Evolutionary conservation across 1,140 invertebrate species (phyloP), one percentile per base, ranked within the genome.

Genomic region (Armadillidium nasatum): DNA sequence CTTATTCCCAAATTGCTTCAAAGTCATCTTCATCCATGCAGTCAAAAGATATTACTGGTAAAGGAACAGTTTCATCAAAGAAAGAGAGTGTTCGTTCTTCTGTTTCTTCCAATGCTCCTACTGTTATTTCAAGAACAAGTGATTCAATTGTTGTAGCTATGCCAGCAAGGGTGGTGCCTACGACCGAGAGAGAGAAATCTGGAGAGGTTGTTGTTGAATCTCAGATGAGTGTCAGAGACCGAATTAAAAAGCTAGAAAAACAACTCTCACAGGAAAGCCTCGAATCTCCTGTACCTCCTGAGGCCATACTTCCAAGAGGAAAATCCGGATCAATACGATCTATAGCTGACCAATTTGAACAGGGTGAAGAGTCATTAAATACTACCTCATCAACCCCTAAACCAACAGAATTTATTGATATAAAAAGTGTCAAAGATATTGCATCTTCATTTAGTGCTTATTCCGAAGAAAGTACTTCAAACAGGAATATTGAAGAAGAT

Each of bases 191-290:
- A 44, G 80, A 77, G 11, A 77, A 73, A 0, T 73, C 75, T 68
- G 77, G 77, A 1, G 80, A 81, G 71, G 60, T 81, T 2, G 71
- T 81, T 13, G 73, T 81, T 19, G 80, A 81, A 67, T 71, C 78
- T 19, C 73, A 74, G 10, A 79, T 81, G 46, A 22, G 80, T n/a
- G 80, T 81, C 7, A 68, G 67, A 45, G 80, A 81, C 43, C 72
- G 80, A 13, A 74, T 81, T 15, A 77, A 71, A 44, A 78, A 77
- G 10, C 71, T 81, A 11, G 80, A 81, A 44, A 77, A 77, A 50
- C 80, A 81, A 60, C 77, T 81, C 44, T 81, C 80, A 23, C 78
- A 76, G 9, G 80, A 81, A 76, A 77, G 76, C 22, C 74, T 78
- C 43, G 74, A 68, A 10, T 72, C 77, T 11, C 21, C 77, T n/a